Evolutionary conservation across 2,113 vertebrate genomes (phyloP).

Genomic region (Pedetes capensis): DNA sequence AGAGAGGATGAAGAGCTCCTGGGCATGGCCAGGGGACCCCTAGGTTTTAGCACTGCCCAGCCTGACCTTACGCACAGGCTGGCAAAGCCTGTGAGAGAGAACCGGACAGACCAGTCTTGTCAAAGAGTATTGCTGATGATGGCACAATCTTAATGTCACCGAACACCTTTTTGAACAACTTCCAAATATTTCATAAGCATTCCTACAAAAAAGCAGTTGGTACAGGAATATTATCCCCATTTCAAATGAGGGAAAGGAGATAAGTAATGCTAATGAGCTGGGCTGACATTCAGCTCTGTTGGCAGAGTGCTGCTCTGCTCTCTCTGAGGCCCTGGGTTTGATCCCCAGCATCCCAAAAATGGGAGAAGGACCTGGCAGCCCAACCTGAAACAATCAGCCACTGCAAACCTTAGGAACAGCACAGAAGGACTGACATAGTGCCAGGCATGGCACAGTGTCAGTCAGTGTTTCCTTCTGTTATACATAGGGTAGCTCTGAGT

Average conservation of each 20-base stretch:
- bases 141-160: slow-evolving; percentile 9
- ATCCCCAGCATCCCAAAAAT: no score
- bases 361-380: no score
- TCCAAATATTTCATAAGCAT: background rate
- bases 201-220: background rate
- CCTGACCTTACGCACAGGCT: background rate
- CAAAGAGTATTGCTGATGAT: background rate
- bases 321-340: no score
- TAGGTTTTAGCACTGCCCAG: background rate
- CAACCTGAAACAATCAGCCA: no score
- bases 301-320: no score
- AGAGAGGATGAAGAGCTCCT: background rate
- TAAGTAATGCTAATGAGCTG: accelerated
- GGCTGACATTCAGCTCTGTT: no score
- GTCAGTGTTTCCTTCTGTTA: no score
- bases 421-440: no score
- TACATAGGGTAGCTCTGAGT: no score
- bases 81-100: background rate
- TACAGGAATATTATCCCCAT: no score
- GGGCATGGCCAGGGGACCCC: background rate
- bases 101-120: background rate
- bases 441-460: no score
- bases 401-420: no score
- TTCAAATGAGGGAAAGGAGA: background rate
- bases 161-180: background rate